Base-by-base conservation (phyloP, 2,113 vertebrate genomes). In the Prionailurus viverrinus region DNA sequence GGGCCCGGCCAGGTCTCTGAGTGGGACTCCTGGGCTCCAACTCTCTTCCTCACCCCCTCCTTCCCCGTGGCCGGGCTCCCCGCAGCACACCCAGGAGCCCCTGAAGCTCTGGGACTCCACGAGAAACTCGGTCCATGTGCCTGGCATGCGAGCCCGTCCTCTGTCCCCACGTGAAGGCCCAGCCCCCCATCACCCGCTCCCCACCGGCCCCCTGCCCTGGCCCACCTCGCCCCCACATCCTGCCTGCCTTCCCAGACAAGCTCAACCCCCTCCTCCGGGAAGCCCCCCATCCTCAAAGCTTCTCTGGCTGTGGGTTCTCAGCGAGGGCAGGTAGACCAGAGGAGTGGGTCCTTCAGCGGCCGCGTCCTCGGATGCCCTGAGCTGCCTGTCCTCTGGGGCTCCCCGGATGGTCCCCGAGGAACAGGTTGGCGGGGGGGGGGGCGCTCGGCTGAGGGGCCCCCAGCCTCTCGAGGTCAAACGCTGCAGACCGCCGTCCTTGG, bases 171-270 rank as follows among this genome's bases (percentile, higher is more conserved):
- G 23, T 18, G 31, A 7, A 65, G 55, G 8, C 33, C 39, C 21
- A 4, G 11, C 7, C 55, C n/a, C 51, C 85, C 4, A 2, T n/a
- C 66, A 53, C 85, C 66, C 10, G 5, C 48, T 7, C 31, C 19
- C 36, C 55, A 16, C 63, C 0, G 0, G 11, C 33, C 25, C n/a
- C 15, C 6, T 8, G n/a, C 45, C 33, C 31, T 2, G 25, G 45
- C 61, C 74, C 3, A 19, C 73, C 73, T 51, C 23, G 15, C 41
- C 31, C 58, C 41, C 74, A 29, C n/a, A 90, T 3, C 74, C 31
- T 51, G 15, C 61, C 61, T 14, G 25, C 74, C 73, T 58, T 55
- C 45, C n/a, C 1, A 7, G 48, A 36, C n/a, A 25, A 19, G 25
- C n/a, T 58, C 27, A 0, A 8, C 10, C 68, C 11, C 61, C 45